Percentiles rank a stretch among this genome's conserved stretches.
Conservation (phyloP, 2,797 vertebrate species). For the Leucoraja ocellata region DNA sequence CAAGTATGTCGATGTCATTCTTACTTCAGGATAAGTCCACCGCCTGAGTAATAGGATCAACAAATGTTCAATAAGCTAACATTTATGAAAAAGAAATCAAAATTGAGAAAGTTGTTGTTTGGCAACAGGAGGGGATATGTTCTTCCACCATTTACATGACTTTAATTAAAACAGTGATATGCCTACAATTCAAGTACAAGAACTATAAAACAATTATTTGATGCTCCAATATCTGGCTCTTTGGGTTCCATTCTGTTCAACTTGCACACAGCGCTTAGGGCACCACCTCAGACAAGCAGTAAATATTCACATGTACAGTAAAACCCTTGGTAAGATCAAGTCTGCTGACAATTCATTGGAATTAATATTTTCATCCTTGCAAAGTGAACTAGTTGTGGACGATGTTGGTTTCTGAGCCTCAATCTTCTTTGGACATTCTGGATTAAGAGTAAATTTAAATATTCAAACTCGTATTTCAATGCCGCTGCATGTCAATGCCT, state of each 20-base stretch:
- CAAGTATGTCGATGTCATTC: not conserved
- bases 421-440: not conserved
- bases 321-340: conserved; percentile 31
- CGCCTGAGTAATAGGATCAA: not conserved
- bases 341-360: conserved; percentile 5
- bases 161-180: not conserved
- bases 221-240: not conserved
- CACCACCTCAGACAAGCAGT: not conserved
- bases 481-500: not conserved
- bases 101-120: not conserved
- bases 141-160: not conserved
- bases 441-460: not conserved
- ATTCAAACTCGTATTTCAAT: not conserved
- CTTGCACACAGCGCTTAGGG: not conserved
- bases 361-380: not conserved
- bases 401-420: not conserved
- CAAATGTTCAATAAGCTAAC: not conserved
- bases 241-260: not conserved
- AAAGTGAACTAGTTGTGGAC: not conserved
- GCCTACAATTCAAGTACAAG: too few species aligned
- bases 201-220: too few species aligned
- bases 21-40: not conserved
- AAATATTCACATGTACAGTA: conserved; percentile 22
- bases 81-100: not conserved
- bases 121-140: too few species aligned